Conservation (phyloP, 2,888 invertebrate species). For the Parnassius mnemosyne region DNA sequence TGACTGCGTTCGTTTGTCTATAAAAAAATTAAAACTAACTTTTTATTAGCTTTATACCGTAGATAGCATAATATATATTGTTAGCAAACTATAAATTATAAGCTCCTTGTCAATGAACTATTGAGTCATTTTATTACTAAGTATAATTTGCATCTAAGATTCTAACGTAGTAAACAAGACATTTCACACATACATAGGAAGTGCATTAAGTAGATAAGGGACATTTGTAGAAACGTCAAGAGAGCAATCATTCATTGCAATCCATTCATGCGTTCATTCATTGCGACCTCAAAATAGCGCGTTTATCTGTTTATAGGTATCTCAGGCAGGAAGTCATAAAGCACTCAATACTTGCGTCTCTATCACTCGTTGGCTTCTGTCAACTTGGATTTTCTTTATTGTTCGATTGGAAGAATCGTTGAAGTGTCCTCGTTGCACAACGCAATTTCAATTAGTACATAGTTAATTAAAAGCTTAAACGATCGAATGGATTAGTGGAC, state of each 20-base stretch:
- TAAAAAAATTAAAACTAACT: too few relatives aligned
- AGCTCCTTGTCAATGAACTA: too few relatives aligned
- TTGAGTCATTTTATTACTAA: too few relatives aligned
- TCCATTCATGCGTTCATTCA: slow-evolving; percentile 64
- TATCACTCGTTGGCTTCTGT: slow-evolving; percentile 47
- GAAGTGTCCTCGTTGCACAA: neutral
- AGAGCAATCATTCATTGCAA: slow-evolving; percentile 51
- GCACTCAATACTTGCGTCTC: slow-evolving; percentile 49
- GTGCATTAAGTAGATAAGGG: slow-evolving; percentile 15
- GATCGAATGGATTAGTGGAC: too few relatives aligned
- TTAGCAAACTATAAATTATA: too few relatives aligned
- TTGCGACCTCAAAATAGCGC: slow-evolving; percentile 56
- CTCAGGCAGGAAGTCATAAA: slow-evolving; percentile 70
- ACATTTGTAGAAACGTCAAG: slow-evolving; percentile 33
- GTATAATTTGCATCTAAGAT: neutral
- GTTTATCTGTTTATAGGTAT: slow-evolving; percentile 48
- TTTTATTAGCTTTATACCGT: too few relatives aligned
- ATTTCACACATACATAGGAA: slow-evolving; percentile 16
- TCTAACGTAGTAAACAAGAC: slow-evolving; percentile 11
- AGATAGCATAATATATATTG: too few relatives aligned
- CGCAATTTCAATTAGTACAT: slow-evolving; percentile 6
- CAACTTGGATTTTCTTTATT: slow-evolving; percentile 50
- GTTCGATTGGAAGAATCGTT: neutral
- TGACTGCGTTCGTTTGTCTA: too few relatives aligned
- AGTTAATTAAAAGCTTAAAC: neutral